These are phyloP conservation scores for Tethea ocularis DNA, from an alignment of 2,888 invertebrate genomes.

Conservation along the genomic window DNA sequence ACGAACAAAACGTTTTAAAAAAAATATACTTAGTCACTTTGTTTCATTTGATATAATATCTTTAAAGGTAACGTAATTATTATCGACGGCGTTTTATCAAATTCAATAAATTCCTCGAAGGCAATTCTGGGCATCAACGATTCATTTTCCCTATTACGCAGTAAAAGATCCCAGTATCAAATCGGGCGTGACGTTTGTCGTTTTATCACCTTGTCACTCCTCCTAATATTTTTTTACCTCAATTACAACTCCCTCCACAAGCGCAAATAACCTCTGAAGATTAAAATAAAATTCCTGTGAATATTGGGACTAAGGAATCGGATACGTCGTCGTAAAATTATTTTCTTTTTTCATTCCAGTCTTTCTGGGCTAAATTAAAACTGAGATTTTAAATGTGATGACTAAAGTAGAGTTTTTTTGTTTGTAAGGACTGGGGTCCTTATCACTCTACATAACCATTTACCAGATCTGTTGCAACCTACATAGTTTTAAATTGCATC, in stretches of 20 bases:
- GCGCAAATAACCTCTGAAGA: conserved; percentile 70
- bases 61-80: conserved; percentile 7
- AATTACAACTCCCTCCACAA: conserved; percentile 68
- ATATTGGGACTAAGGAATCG: conserved; percentile 60
- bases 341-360: background rate
- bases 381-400: background rate
- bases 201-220: conserved; percentile 77
- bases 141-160: conserved; percentile 65
- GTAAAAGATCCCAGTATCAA: conserved; percentile 74
- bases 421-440: background rate
- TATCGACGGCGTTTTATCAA: conserved; percentile 29
- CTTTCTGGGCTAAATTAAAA: background rate
- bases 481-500: too few species aligned
- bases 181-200: conserved; percentile 73
- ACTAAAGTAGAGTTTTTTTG: background rate
- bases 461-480: too few species aligned
- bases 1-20: too few species aligned
- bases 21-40: background rate
- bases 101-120: conserved; percentile 57
- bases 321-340: conserved; percentile 28
- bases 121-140: conserved; percentile 44
- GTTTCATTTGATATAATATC: background rate
- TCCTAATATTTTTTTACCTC: conserved; percentile 73
- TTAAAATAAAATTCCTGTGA: conserved; percentile 54
- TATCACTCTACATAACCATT: too few species aligned